Base-by-base conservation (phyloP, 2,888 invertebrate genomes). In the Eupithecia inturbata region DNA sequence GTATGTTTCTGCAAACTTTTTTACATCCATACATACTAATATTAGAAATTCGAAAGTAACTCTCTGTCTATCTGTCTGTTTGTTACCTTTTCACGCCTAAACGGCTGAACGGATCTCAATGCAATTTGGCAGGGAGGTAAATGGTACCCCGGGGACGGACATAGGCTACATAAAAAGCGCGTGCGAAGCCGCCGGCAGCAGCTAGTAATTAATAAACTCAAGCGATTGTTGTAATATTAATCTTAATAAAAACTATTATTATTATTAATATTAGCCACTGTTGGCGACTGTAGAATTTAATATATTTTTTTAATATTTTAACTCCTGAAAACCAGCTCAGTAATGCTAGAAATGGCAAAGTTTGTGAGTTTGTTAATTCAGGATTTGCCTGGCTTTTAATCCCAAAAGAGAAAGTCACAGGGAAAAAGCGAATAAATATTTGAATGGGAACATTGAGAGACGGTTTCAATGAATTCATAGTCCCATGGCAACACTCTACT, bases 331-430 rank as follows among this genome's bases (percentile, higher is more conserved):
- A 64, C 64, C 64, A 36, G 36, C 64, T 36, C 67, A 12, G 45
- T 67, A 49, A 67, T n/a, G n/a, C 39, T 67, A 45, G 36, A 26
- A 68, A 68, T 57, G 68, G 31, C 33, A 33, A 67, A 67, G 68
- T 68, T 68, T 57, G 68, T 68, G 22, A 49, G 68, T 68, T 68
- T 68, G 68, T 68, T 68, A 33, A 68, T 53, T 36, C 53, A 41
- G 68, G 68, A 68, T 68, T 53, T 57, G 53, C 53, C n/a, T 53
- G 68, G 53, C 68, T 49, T 68, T 68, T 68, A 53, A 67, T 67
- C 49, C 45, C 67, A 49, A 16, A 49, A 49, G 67, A 41, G 66
- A 31, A 67, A 67, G 67, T 67, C n/a, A 1, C 36, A 64, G 33
- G 36, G 33, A 64, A 33, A 64, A 64, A n/a, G 31, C 63, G 63